Evolutionary conservation across 1,140 invertebrate species (phyloP), one percentile per base, ranked within the genome.

Genomic region (Magallana angulata): DNA sequence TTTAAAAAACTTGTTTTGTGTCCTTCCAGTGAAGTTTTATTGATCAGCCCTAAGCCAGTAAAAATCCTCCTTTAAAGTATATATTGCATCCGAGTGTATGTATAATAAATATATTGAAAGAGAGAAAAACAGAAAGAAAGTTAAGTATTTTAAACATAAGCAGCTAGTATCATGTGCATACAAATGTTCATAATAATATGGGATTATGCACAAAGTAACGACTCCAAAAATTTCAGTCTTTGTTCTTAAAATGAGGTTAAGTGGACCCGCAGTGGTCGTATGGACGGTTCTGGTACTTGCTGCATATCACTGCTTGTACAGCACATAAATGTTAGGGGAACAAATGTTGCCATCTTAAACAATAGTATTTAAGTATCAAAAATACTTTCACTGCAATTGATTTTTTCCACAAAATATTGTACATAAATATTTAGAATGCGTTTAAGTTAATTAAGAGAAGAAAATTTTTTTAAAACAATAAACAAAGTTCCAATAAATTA

Each of bases 221-320:
- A 76, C 68, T 76, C 36, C 30, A 30, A 4, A 76, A 76, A 30
- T 76, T 76, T 76, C 24, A 76, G 68, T 76, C 68, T 76, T 76
- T 76, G 68, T 76, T 76, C 68, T 76, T 76, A 30, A 76, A 76
- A 76, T 76, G 68, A 76, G 68, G 68, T 76, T 76, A 76, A 76
- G 68, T 76, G 68, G 24, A 76, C 68, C 68, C 18, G 30, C 68
- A 76, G 24, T 76, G 68, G 68, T 76, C 68, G 68, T 30, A 76
- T 76, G 68, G 68, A 76, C 68, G 24, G 36, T 30, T 76, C 36
- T 30, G 36, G 24, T 30, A 76, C 68, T 76, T 30, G 24, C 68
- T 24, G 68, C 9, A n/a, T 76, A 30, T 76, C 18, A n/a, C n/a
- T 62, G 14, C 14, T 62, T 62, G 60, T n/a, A 62, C 60, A 62